These are phyloP conservation scores for Sphaerophoria taeniata DNA, from an alignment of 2,888 invertebrate species.

Conservation along the genomic window DNA sequence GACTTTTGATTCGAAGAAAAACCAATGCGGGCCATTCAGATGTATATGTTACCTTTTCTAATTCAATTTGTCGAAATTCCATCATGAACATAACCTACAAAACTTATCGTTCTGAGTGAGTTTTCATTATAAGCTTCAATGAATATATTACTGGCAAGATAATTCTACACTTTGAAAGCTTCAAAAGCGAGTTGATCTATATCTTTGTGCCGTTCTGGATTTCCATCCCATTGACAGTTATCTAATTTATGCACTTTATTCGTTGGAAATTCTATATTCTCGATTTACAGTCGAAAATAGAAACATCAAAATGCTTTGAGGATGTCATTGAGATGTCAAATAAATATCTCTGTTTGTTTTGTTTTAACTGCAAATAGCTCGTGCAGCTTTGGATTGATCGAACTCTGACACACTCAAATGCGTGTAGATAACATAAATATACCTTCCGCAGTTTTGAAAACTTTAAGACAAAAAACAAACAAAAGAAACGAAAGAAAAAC, in stretches of 20 bases:
- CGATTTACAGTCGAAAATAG: neutral
- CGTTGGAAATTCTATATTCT: slow-evolving; percentile 26
- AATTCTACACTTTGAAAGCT: neutral
- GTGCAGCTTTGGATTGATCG: neutral
- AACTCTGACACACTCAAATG: slow-evolving; percentile 1
- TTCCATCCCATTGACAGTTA: slow-evolving; percentile 54
- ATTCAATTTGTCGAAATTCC: slow-evolving; percentile 26
- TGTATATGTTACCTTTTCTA: slow-evolving; percentile 13
- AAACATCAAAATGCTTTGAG: slow-evolving; percentile 11
- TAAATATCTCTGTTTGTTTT: slow-evolving; percentile 8
- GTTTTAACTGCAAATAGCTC: slow-evolving; percentile 17
- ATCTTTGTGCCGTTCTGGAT: slow-evolving; percentile 41
- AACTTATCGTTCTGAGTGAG: slow-evolving; percentile 27
- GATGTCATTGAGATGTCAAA: slow-evolving; percentile 26
- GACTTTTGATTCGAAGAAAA: neutral
- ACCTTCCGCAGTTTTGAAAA: neutral
- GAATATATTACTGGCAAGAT: slow-evolving; percentile 1
- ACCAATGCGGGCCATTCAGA: neutral
- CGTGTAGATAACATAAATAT: neutral
- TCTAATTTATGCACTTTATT: slow-evolving; percentile 56
- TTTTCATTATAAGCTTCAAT: neutral
- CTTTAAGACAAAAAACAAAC: no score
- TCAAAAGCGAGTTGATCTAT: slow-evolving; percentile 57
- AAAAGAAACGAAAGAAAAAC: neutral
- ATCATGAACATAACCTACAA: slow-evolving; percentile 10